Base-by-base conservation (phyloP, 2,113 vertebrate species). In the Pristiophorus japonicus region DNA sequence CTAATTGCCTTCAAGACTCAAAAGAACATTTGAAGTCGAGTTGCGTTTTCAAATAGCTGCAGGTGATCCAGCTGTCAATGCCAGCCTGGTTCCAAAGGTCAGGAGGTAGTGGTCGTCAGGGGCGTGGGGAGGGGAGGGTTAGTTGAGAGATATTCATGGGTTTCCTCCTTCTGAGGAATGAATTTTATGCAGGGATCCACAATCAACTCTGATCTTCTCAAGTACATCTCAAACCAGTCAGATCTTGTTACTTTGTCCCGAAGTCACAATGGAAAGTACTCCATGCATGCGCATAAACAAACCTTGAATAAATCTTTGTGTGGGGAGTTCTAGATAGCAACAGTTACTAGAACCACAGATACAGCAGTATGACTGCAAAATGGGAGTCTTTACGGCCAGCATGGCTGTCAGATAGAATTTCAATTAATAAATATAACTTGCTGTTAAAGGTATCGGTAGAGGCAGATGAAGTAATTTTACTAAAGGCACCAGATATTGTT, bases 41-140 rank as follows among this genome's bases (percentile, higher is more conserved):
- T 14, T 12, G 87, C 85, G 59, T 59, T 30, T 30, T 88, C 24
- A 59, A 88, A 88, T 88, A 55, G 85, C 87, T 90, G 51, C 87
- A 90, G 87, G 87, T 90, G 87, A 90, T 90, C 11, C 51, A 90
- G 51, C 87, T 62, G 87, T 90, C 47, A 59, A 55, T 55, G 85
- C 47, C 12, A 51, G 51, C 87, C 30, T 34, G 3, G 2, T 4
- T 59, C 51, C 87, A 90, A 62, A 90, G 87, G 51, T 90, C 87
- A 62, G 55, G 47, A 16, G 87, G 51, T 27, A 59, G 3, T 34
- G 51, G 12, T 55, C 87, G 34, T 59, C 87, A 90, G 10, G 4
- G 51, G 55, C 11, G 2, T 59, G 51, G 12, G 78, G 78, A 81
- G 87, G 87, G 51, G 27, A 30, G 12, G 34, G 51, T 59, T 59